These are phyloP conservation scores for Tethea ocularis DNA, from an alignment of 2,888 invertebrate species.

Conservation along the genomic window DNA sequence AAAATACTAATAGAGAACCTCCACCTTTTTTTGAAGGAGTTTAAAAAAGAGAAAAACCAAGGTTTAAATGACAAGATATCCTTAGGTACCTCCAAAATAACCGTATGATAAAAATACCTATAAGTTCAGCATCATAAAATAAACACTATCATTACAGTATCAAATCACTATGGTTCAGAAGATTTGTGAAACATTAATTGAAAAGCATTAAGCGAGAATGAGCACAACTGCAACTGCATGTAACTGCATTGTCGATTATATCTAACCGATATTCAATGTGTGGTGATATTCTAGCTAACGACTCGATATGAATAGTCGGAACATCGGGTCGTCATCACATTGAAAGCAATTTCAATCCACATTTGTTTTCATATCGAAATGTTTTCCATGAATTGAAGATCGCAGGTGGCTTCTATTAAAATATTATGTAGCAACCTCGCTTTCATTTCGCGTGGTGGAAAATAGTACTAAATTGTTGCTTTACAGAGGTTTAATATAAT, in stretches of 20 bases:
- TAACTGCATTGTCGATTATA: neutral
- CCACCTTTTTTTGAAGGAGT: too few relatives aligned
- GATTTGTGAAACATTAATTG: neutral
- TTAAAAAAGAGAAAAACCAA: too few relatives aligned
- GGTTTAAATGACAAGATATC: too few relatives aligned
- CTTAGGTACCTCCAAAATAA: too few relatives aligned
- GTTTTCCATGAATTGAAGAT: constrained; percentile 20
- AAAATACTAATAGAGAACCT: too few relatives aligned
- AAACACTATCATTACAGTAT: too few relatives aligned
- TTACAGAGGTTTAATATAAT: too few relatives aligned
- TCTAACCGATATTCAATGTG: constrained; percentile 3
- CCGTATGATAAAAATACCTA: too few relatives aligned
- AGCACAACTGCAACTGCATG: constrained; percentile 6
- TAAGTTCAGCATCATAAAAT: too few relatives aligned
- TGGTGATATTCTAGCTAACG: constrained; percentile 2
- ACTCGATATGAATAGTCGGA: neutral
- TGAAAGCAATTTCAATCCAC: constrained; percentile 8
- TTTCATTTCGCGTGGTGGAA: too few relatives aligned
- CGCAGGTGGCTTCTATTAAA: constrained; percentile 40
- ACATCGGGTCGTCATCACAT: neutral
- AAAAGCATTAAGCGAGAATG: constrained; percentile 2
- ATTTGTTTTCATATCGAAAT: constrained; percentile 35
- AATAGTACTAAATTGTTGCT: too few relatives aligned
- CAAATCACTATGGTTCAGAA: too few relatives aligned
- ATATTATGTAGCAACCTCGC: constrained; percentile 28